Evolutionary conservation across 1,140 invertebrate genomes (phyloP).

Genomic region (Akabosia matsudoensis): DNA sequence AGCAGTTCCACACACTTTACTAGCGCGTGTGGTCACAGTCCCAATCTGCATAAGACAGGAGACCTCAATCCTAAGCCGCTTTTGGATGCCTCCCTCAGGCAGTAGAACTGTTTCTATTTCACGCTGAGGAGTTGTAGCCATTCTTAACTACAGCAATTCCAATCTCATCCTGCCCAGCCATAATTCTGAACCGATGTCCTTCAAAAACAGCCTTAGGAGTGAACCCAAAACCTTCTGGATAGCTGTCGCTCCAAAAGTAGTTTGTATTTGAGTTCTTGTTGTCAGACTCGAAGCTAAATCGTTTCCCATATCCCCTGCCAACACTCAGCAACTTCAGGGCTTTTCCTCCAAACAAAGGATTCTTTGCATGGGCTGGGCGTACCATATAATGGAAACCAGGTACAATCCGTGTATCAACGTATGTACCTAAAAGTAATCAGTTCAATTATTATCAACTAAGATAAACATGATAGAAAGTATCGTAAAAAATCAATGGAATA

Average conservation of each 20-base stretch:
- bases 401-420: constrained; percentile 67
- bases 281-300: constrained; percentile 68
- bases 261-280: constrained; percentile 64
- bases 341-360: constrained; percentile 63
- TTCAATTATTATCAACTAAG: no score
- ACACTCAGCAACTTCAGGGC: constrained; percentile 63
- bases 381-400: constrained; percentile 71
- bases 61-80: constrained; percentile 64
- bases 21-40: constrained; percentile 59
- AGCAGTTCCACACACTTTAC: constrained; percentile 64
- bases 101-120: constrained; percentile 45
- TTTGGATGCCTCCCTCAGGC: constrained; percentile 56
- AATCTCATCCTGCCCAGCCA: constrained; percentile 56
- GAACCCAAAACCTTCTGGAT: constrained; percentile 64
- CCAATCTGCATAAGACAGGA: constrained; percentile 61
- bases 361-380: constrained; percentile 60
- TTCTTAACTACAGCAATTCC: constrained; percentile 59
- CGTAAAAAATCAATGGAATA: no score
- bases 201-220: constrained; percentile 45
- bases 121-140: constrained; percentile 37
- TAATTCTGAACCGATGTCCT: constrained; percentile 46
- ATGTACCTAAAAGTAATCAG: constrained; percentile 60
- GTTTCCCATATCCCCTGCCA: constrained; percentile 72
- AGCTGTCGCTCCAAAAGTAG: constrained; percentile 75
- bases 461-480: no score